Evolutionary conservation across 1,140 invertebrate species (phyloP).

Genomic region (Pseudomyrmex cubaensis): DNA sequence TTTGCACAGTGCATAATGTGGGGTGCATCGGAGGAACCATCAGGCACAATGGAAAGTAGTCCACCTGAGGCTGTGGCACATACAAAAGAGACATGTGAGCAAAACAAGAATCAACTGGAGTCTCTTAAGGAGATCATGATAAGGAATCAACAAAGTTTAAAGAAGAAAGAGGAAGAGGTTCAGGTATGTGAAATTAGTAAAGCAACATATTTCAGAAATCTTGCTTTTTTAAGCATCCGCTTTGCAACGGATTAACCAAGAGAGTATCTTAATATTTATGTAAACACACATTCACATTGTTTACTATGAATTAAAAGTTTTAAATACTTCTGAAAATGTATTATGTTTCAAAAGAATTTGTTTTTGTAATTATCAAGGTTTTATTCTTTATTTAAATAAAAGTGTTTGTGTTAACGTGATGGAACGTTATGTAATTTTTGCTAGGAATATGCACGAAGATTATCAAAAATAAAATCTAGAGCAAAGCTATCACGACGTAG

Average conservation of each 20-base stretch:
- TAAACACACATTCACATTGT: no score
- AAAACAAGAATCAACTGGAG: constrained; percentile 79
- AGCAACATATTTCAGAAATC: constrained; percentile 5
- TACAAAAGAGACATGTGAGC: constrained; percentile 75
- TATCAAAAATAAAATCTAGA: constrained; percentile 83
- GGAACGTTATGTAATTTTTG: constrained; percentile 29
- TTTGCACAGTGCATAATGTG: constrained; percentile 83
- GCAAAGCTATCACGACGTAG: constrained; percentile 77
- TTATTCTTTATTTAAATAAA: no score
- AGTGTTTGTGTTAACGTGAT: no score
- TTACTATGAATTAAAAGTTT: no score
- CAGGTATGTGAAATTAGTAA: constrained; percentile 73
- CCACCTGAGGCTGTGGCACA: constrained; percentile 68
- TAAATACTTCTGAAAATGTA: no score
- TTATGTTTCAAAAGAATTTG: no score
- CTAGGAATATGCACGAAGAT: constrained; percentile 82
- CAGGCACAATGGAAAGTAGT: constrained; percentile 75
- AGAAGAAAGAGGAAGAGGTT: constrained; percentile 82
- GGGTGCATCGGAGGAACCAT: constrained; percentile 79
- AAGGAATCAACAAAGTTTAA: constrained; percentile 80
- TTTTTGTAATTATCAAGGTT: no score
- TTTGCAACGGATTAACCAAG: not conserved
- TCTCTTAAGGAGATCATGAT: constrained; percentile 82
- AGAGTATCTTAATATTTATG: not conserved
- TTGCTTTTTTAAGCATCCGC: constrained; percentile 14